Evolutionary conservation across 2,888 invertebrate genomes (phyloP), one percentile per base, ranked within the genome.

Genomic region (Byasa hedistus): DNA sequence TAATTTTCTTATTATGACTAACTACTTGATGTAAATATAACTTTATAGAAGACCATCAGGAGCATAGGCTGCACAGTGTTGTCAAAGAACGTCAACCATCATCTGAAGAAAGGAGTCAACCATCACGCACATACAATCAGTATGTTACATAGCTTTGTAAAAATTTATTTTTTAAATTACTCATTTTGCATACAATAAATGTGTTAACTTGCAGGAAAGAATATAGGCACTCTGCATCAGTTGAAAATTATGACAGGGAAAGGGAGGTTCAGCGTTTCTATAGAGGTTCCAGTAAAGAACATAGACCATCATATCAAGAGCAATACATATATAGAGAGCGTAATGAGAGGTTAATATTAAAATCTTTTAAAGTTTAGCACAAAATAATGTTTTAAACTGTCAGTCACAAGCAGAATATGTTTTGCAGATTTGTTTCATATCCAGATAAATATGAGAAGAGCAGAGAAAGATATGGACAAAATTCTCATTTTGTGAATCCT

Each of bases 51-150:
- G 75, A 73, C 32, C 73, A 71, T 23, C 76, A 68, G 3, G 87
- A 86, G 57, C 82, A 82, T 1, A 85, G 88, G 2, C 73, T 90
- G 52, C 89, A 89, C 68, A 91, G 90, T 77, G 90, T 89, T 7
- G 89, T 91, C 2, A 89, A 89, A 73, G 91, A 89, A 66, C 83
- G 86, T 48, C 79, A 83, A 44, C 81, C 79, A 21, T 82, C 85
- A 24, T 85, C 87, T 10, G 87, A 81, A 69, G 88, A 85, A 67
- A 82, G 74, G 51, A 81, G 77, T 65, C 86, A 80, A 65, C 90
- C 91, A 39, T 76, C 81, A 56, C 81, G 85, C 44, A 89, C 90
- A 57, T 91, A 91, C 73, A 91, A 91, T 70, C 91, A 89, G 91
- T 91, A 81, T 85, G 90, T 79, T 8, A 61, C 23, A 24, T 27